Evolutionary conservation across 2,888 invertebrate genomes (phyloP).

Genomic region (Agrenia bidenticulata): DNA sequence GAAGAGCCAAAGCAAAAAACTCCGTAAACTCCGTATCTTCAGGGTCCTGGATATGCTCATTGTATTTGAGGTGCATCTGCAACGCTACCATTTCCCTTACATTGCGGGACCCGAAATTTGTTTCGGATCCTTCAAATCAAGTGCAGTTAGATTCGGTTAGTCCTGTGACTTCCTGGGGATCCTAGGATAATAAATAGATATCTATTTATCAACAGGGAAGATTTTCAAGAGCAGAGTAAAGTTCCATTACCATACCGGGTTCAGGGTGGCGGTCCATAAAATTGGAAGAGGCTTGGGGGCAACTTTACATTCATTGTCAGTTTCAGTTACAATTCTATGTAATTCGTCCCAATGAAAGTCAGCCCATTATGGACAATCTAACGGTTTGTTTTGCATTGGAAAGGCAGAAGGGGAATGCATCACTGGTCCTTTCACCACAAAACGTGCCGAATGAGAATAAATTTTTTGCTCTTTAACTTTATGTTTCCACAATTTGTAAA

Average conservation of each 20-base stretch:
- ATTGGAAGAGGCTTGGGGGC: constrained; percentile 7
- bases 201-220: constrained; percentile 4
- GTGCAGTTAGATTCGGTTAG: constrained; percentile 3
- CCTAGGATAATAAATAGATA: neutral
- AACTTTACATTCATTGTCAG: constrained; percentile 5
- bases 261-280: constrained; percentile 15
- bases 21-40: neutral
- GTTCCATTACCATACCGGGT: too few relatives aligned
- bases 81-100: neutral
- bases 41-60: neutral
- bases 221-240: neutral
- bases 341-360: too few relatives aligned
- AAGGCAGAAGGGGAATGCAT: neutral
- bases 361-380: neutral
- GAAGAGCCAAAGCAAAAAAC: neutral
- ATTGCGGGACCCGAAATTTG: neutral
- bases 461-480: too few relatives aligned
- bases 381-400: constrained; percentile 8
- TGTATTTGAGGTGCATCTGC: constrained; percentile 5
- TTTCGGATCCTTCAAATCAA: constrained; percentile 11
- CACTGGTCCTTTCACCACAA: constrained; percentile 6
- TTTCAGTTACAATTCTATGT: constrained; percentile 5
- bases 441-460: neutral
- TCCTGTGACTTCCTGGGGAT: neutral
- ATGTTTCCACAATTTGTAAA: too few relatives aligned